These are phyloP conservation scores for Prosapia bicincta DNA, from an alignment of 2,888 invertebrate genomes.

Conservation along the genomic window DNA sequence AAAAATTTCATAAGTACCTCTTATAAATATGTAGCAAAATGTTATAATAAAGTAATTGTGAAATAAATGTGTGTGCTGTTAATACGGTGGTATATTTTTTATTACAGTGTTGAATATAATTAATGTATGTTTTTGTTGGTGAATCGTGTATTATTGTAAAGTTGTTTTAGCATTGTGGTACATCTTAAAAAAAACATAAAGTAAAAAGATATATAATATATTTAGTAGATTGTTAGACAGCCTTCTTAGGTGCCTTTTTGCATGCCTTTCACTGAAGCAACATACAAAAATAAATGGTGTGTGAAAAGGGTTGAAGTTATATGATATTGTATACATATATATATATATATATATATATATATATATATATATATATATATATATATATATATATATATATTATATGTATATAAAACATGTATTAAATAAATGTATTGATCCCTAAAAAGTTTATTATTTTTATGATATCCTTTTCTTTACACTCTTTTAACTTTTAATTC, in stretches of 20 bases:
- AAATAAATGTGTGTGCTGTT: background rate
- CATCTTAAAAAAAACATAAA: constrained; percentile 3
- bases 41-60: background rate
- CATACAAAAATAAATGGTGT: constrained; percentile 32
- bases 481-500: too few relatives aligned
- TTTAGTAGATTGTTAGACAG: constrained; percentile 36
- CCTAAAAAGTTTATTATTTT: background rate
- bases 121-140: constrained; percentile 8
- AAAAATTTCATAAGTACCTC: background rate
- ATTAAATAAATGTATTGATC: constrained; percentile 2
- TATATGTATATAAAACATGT: too few relatives aligned
- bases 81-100: constrained; percentile 25
- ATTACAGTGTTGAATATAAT: constrained; percentile 21
- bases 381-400: too few relatives aligned
- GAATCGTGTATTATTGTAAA: constrained; percentile 1
- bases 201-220: constrained; percentile 9
- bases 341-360: too few relatives aligned
- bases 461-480: too few relatives aligned
- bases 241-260: constrained; percentile 40
- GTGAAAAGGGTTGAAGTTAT: constrained; percentile 37
- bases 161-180: constrained; percentile 18
- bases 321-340: constrained; percentile 22
- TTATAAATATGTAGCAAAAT: background rate
- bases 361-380: too few relatives aligned
- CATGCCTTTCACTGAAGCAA: constrained; percentile 35